Base-by-base conservation (phyloP, 2,888 invertebrate genomes). In the Xylota sylvarum region DNA sequence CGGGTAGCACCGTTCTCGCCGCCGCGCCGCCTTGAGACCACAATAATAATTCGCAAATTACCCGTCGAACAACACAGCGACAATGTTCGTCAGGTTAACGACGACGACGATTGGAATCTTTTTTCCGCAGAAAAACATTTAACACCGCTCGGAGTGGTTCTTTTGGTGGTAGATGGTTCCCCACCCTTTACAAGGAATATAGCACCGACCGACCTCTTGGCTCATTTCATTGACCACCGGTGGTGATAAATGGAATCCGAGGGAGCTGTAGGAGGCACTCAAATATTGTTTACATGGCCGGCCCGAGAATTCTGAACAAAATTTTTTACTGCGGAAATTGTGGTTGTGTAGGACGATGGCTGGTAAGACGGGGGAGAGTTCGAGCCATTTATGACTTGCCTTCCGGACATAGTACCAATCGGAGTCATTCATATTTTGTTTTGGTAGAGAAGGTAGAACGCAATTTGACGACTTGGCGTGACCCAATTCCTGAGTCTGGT, bases 401-500 rank as follows among this genome's bases (percentile, higher is more conserved):
- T 23, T 46, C 46, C 55, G 12, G 35, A 14, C 69, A 35, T 69
- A 43, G 43, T 43, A 43, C 5, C 27, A 17, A 37, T 9, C 17
- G 43, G 10, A 19, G 50, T 50, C 19, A 50, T 48, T n/a, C 48
- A 5, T 0, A 17, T 32, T 19, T 27, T 35, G 14, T n/a, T 32
- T 67, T 27, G n/a, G n/a, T n/a, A n/a, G n/a, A n/a, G n/a, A n/a
- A n/a, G n/a, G n/a, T 23, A 43, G 17, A 37, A 12, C 27, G 14
- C 50, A 55, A 48, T 40, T 74, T 40, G 35, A 35, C 43, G 6
- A 40, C 12, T 4, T 3, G 14, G 5, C 14, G 40, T 35, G 80
- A 81, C 80, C 80, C 43, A 81, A 74, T 69, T 81, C 23, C 9
- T 9, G 30, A 37, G 27, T 37, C 72, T 37, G 79, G 48, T 7